Evolutionary conservation across 2,113 vertebrate species (phyloP), one percentile per base, ranked within the genome.

Genomic region (Poeciliopsis occidentalis): DNA sequence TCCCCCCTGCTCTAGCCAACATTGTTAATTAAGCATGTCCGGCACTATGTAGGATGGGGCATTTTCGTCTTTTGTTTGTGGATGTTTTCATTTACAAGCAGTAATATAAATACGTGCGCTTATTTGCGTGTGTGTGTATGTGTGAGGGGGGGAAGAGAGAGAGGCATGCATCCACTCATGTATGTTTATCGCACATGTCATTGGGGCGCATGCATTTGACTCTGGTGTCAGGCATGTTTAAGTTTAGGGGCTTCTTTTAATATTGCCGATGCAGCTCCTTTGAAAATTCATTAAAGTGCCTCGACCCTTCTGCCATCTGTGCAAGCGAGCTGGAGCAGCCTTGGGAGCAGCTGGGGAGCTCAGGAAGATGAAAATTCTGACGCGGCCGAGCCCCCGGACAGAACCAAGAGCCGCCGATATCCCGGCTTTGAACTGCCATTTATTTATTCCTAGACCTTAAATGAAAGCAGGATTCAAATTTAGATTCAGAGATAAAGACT

Each of bases 241-340:
- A 79, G 89, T 86, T 89, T 85, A 75, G 85, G 77, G 84, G 81
- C 81, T 77, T 88, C 88, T 90, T 92, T 93, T 91, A 90, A 93
- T 92, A 92, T 92, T 86, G 85, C 87, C 91, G 85, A 80, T 75
- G 77, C 85, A 60, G 73, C 78, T 86, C 78, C 90, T 91, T 93
- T 88, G 92, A 93, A 92, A 93, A 94, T 94, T 90, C 88, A 94
- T 94, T 93, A 90, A 93, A 93, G 87, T 66, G 85, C 86, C 88
- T 73, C 73, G 88, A 92, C 89, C 92, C 81, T 71, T 73, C 75
- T 85, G 89, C 91, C 92, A 93, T 93, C 92, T 93, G 91, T 73
- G 84, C 41, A 71, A 77, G 78, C 22, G 37, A 75, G 87, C n/a
- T 65, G 61, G 79, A 7, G 67, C 62, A 82, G 80, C 63, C 31